Evolutionary conservation across 2,888 invertebrate species (phyloP).

Genomic region (Lasioglossum oenotherae): DNA sequence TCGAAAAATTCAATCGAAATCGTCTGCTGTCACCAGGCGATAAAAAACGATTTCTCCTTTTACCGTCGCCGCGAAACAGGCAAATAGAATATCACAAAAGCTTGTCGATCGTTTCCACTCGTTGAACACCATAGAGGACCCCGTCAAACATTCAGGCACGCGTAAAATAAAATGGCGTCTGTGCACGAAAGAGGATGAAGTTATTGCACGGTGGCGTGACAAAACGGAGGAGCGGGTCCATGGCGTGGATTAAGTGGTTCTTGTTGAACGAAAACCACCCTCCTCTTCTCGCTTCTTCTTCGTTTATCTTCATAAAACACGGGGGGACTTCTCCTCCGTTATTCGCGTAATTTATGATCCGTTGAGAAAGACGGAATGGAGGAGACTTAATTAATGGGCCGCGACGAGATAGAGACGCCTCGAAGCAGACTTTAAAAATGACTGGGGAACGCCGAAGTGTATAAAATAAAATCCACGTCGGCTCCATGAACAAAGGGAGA

Average conservation of each 20-base stretch:
- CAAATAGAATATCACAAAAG: neutral
- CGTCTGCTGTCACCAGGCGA: neutral
- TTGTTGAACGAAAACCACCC: neutral
- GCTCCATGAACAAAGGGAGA: neutral
- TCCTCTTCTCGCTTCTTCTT: neutral
- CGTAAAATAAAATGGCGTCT: slow-evolving; percentile 4
- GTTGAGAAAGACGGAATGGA: too few relatives aligned
- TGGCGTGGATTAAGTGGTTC: neutral
- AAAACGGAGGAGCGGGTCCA: neutral
- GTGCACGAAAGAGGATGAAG: neutral
- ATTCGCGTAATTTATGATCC: slow-evolving; percentile 31
- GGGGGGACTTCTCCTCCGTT: slow-evolving; percentile 17
- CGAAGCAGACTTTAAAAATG: neutral
- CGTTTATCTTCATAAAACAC: slow-evolving; percentile 2
- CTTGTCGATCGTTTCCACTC: neutral
- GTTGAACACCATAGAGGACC: neutral
- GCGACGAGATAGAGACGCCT: neutral
- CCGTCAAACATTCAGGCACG: neutral
- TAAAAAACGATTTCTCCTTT: neutral
- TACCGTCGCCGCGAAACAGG: neutral
- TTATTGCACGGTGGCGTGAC: neutral
- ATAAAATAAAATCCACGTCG: neutral
- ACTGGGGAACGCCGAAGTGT: neutral
- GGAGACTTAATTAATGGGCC: slow-evolving; percentile 33
- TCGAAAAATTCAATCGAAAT: neutral